Conservation (phyloP, 2,797 vertebrate species). For the Echiichthys vipera region DNA sequence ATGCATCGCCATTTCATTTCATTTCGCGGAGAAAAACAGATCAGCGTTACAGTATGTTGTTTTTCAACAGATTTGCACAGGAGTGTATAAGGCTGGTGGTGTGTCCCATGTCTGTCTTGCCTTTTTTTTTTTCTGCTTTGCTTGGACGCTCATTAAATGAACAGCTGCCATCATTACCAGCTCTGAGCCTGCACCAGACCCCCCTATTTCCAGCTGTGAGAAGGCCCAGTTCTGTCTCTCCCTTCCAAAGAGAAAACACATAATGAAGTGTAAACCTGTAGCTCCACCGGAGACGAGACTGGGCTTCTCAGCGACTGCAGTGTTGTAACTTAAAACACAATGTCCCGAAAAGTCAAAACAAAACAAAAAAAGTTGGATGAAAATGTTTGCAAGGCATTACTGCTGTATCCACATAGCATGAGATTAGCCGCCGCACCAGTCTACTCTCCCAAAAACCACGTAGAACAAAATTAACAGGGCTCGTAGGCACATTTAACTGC, state of each 20-base stretch:
- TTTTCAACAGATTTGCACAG: conserved; percentile 74
- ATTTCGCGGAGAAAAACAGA: conserved; percentile 44
- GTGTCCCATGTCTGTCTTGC: conserved; percentile 57
- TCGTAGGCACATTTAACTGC: conserved; percentile 83
- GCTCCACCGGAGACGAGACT: conserved; percentile 57
- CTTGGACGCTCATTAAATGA: conserved; percentile 60
- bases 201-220: conserved; percentile 66
- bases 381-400: conserved; percentile 67
- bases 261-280: conserved; percentile 55
- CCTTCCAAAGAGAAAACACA: conserved; percentile 74
- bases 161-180: conserved; percentile 66
- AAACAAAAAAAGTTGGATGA: conserved; percentile 47
- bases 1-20: conserved; percentile 56
- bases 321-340: conserved; percentile 38
- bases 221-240: conserved; percentile 73
- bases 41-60: conserved; percentile 34
- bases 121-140: conserved; percentile 5
- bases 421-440: conserved; percentile 83
- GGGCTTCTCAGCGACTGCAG: conserved; percentile 51
- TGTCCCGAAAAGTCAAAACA: conserved; percentile 11
- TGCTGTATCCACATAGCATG: conserved; percentile 82
- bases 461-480: conserved; percentile 85
- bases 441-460: conserved; percentile 80
- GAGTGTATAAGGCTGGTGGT: conserved; percentile 61
- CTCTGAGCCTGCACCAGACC: conserved; percentile 59